A percentile compares a stretch with the other conserved stretches of the same genome.
These are phyloP conservation scores for Crax fasciolata DNA, from an alignment of 2,797 vertebrate species.

Conservation along the genomic window DNA sequence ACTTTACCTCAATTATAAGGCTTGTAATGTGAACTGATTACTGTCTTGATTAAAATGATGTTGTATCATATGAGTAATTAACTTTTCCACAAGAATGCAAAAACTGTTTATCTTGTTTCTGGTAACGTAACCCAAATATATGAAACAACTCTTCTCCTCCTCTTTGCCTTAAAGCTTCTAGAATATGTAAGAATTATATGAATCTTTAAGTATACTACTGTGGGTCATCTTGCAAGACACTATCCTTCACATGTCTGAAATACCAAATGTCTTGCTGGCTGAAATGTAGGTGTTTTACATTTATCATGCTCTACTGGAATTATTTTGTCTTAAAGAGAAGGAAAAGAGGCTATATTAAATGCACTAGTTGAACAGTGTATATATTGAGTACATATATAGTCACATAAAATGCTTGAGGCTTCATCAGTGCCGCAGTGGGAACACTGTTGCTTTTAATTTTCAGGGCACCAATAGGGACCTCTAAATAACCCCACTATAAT, in stretches of 20 bases:
- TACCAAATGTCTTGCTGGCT: neutral
- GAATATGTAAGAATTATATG: neutral
- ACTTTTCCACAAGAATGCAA: conserved; percentile 36
- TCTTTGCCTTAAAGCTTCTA: neutral
- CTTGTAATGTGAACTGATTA: conserved; percentile 57
- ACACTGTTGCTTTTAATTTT: neutral
- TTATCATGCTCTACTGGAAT: neutral
- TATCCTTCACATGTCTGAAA: neutral
- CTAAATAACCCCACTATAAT: neutral
- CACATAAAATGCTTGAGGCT: neutral
- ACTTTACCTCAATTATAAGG: conserved; percentile 67
- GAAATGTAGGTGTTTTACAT: neutral
- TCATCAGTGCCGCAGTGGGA: neutral
- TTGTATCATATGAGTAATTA: conserved; percentile 44
- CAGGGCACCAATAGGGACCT: neutral
- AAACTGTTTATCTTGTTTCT: conserved; percentile 33
- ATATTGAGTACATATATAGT: neutral
- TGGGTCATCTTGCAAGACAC: neutral
- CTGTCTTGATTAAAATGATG: conserved; percentile 71
- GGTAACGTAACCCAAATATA: neutral
- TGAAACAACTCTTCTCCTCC: neutral
- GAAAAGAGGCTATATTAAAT: neutral
- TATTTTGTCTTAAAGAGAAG: neutral
- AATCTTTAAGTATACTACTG: neutral
- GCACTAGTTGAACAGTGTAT: neutral